Evolutionary conservation across 2,888 invertebrate genomes (phyloP), one percentile per base, ranked within the genome.

Genomic region (Deilephila elpenor): DNA sequence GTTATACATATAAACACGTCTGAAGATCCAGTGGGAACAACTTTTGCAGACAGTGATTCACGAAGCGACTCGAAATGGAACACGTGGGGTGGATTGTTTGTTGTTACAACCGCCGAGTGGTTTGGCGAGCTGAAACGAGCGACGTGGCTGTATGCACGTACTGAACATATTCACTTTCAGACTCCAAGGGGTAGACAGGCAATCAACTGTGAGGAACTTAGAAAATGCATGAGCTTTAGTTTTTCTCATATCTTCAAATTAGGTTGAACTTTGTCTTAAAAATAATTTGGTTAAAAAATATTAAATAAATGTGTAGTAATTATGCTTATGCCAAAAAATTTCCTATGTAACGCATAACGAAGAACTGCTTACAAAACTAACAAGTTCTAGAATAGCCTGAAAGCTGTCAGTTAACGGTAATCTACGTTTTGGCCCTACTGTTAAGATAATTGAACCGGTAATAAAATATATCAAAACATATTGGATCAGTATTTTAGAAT

Each of bases 31-130:
- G 51, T 67, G 67, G 67, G 67, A 67, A 67, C 67, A 62, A 37
- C 37, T 34, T 11, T n/a, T 62, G 8, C 17, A 56, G 34, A 32
- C 32, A 62, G 37, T 62, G 62, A 62, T 34, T 37, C 62, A 34
- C 20, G 59, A 59, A 61, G 0, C n/a, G 34, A 62, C n/a, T n/a
- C 8, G 32, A 67, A 67, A 8, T 67, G 67, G 67, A 44, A 51
- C 67, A 67, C 44, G 25, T 67, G 67, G 25, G 20, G 44, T 51
- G 25, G 20, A 17, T 17, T 67, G 67, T 67, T 67, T 67, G 25
- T 67, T 67, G 20, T 25, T 67, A 67, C 67, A 67, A 67, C 51
- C 67, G 44, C 67, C 62, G 62, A 62, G 62, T 34, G 62, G 19
- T 44, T 25, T 51, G 44, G 67, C 67, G 25, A 56, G n/a, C 20